Percentiles rank a stretch among this genome's conserved stretches.
Evolutionary conservation across 1,140 invertebrate species (phyloP).

Genomic region (Carposina sasakii): DNA sequence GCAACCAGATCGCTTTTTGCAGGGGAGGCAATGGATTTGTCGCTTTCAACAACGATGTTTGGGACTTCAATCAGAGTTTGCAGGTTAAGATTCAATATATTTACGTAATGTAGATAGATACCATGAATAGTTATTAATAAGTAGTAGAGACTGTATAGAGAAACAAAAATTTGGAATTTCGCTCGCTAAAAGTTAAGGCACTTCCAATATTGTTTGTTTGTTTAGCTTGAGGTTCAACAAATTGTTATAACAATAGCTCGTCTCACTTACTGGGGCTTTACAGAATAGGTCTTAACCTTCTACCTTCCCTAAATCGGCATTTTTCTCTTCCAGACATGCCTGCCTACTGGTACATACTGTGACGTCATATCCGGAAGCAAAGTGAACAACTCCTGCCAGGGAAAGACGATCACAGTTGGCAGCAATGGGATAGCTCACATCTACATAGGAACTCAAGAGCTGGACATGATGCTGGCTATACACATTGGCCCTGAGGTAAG

Average conservation of each 20-base stretch:
- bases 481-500: slow-evolving; percentile 74
- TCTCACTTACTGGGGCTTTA: too few relatives aligned
- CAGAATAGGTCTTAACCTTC: too few relatives aligned
- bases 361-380: slow-evolving; percentile 87
- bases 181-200: too few relatives aligned
- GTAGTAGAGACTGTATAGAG: too few relatives aligned
- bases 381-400: slow-evolving; percentile 76
- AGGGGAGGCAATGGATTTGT: slow-evolving; percentile 80
- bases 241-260: too few relatives aligned
- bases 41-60: slow-evolving; percentile 78
- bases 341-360: slow-evolving; percentile 73
- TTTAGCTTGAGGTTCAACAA: too few relatives aligned
- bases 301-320: neutral
- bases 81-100: slow-evolving; percentile 43
- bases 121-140: too few relatives aligned
- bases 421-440: slow-evolving; percentile 78
- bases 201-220: too few relatives aligned
- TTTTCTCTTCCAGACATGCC: slow-evolving; percentile 38
- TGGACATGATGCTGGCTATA: slow-evolving; percentile 85
- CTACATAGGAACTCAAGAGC: slow-evolving; percentile 71
- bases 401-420: slow-evolving; percentile 78
- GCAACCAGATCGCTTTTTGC: slow-evolving; percentile 84
- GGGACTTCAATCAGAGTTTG: slow-evolving; percentile 72
- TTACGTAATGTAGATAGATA: neutral
- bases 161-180: too few relatives aligned